Percentiles rank a stretch among this genome's conserved stretches.
Evolutionary conservation across 2,797 vertebrate genomes (phyloP).

Genomic region (Sternotherus odoratus): DNA sequence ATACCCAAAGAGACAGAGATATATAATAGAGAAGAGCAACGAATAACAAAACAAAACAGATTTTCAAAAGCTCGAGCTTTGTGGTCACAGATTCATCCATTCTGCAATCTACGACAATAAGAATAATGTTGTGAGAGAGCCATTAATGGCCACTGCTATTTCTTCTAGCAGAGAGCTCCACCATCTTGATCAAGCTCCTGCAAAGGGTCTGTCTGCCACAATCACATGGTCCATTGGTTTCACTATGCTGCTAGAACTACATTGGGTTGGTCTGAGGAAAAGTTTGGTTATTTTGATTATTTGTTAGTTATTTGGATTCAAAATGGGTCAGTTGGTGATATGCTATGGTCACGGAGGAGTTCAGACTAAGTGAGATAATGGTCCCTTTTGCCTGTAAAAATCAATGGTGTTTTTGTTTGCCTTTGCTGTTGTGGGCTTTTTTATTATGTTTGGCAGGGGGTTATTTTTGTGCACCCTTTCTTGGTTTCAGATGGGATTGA

Average conservation of each 20-base stretch:
- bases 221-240: too few relatives aligned
- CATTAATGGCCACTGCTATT: too few relatives aligned
- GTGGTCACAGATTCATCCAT: too few relatives aligned
- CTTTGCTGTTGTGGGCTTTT: too few relatives aligned
- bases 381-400: not conserved
- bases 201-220: not conserved
- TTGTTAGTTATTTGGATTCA: not conserved
- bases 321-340: not conserved
- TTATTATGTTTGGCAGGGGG: too few relatives aligned
- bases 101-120: too few relatives aligned
- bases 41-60: not conserved
- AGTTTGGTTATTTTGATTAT: not conserved
- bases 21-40: not conserved
- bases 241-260: not conserved
- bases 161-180: not conserved
- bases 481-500: not conserved
- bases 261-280: not conserved
- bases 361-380: not conserved
- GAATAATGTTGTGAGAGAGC: too few relatives aligned
- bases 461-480: not conserved
- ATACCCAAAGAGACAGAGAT: not conserved
- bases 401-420: not conserved
- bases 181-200: not conserved
- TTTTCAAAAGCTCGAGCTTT: not conserved
- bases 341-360: not conserved